Conservation (phyloP, 2,888 invertebrate genomes). For the Sesia apiformis region DNA sequence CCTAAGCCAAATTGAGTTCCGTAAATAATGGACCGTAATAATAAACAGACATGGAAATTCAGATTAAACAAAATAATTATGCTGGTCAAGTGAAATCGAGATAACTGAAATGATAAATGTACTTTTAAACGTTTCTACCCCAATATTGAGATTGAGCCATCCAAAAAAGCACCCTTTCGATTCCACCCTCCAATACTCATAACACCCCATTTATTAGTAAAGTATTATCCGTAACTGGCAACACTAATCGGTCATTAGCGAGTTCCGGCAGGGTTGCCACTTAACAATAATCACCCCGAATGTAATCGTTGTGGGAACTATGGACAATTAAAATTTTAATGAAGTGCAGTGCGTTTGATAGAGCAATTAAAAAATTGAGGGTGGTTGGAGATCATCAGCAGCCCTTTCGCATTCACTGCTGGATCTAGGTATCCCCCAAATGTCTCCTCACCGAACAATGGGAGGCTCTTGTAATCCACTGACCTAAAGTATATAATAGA, state of each 20-base stretch:
- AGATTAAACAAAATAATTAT: too few relatives aligned
- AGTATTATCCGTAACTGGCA: conserved; percentile 66
- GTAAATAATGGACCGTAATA: too few relatives aligned
- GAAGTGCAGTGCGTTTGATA: not conserved
- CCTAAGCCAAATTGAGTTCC: too few relatives aligned
- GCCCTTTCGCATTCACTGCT: too few relatives aligned
- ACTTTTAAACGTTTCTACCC: not conserved
- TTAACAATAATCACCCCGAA: conserved; percentile 21
- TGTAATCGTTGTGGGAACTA: conserved; percentile 33
- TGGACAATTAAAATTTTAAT: not conserved
- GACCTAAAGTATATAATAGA: too few relatives aligned
- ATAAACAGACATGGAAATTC: too few relatives aligned
- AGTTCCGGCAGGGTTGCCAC: conserved; percentile 48
- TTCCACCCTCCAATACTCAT: conserved; percentile 26
- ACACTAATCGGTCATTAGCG: conserved; percentile 70
- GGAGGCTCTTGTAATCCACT: too few relatives aligned
- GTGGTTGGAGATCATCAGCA: too few relatives aligned
- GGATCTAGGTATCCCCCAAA: too few relatives aligned
- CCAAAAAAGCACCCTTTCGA: conserved; percentile 21
- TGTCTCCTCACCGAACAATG: too few relatives aligned
- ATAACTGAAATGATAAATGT: not conserved
- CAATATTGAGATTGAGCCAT: conserved; percentile 1
- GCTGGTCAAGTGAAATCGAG: too few relatives aligned
- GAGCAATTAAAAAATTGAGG: too few relatives aligned
- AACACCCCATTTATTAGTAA: conserved; percentile 59